Evolutionary conservation across 1,140 invertebrate genomes (phyloP).

Genomic region (Meteorus sp.): DNA sequence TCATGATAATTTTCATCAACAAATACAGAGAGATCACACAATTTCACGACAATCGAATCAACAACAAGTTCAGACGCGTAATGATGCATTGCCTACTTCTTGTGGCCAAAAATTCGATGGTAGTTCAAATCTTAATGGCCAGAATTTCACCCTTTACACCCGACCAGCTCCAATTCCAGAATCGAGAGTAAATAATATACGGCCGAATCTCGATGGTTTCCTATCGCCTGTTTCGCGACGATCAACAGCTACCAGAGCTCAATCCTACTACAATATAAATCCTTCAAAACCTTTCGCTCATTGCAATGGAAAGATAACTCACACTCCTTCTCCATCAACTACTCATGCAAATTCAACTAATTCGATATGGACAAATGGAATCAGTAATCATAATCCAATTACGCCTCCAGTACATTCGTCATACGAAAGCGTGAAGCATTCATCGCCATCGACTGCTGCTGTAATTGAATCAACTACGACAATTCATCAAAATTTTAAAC

Average conservation of each 20-base stretch:
- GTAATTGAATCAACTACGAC: too few species aligned
- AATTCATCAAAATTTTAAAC: too few species aligned
- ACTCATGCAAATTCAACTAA: slow-evolving; percentile 26
- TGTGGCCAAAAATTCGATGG: too few species aligned
- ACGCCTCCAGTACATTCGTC: slow-evolving; percentile 36
- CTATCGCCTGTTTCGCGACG: slow-evolving; percentile 57
- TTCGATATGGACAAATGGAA: slow-evolving; percentile 27
- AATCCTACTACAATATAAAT: slow-evolving; percentile 49
- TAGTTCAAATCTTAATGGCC: slow-evolving; percentile 57
- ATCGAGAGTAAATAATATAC: slow-evolving; percentile 56
- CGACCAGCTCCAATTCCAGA: slow-evolving; percentile 60
- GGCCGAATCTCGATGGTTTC: slow-evolving; percentile 54
- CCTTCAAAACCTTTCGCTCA: slow-evolving; percentile 30
- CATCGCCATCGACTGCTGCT: too few species aligned
- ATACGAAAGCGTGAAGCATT: too few species aligned
- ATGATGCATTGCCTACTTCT: too few species aligned
- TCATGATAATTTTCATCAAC: too few species aligned
- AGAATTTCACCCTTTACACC: slow-evolving; percentile 62
- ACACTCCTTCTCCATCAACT: slow-evolving; percentile 24
- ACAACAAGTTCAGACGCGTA: too few species aligned
- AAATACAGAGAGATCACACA: too few species aligned
- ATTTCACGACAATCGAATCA: too few species aligned
- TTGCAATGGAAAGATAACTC: slow-evolving; percentile 37
- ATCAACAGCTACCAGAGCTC: slow-evolving; percentile 59
- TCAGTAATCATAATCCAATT: slow-evolving; percentile 2